These are phyloP conservation scores for Scortum barcoo DNA, from an alignment of 2,113 vertebrate species.

Conservation along the genomic window DNA sequence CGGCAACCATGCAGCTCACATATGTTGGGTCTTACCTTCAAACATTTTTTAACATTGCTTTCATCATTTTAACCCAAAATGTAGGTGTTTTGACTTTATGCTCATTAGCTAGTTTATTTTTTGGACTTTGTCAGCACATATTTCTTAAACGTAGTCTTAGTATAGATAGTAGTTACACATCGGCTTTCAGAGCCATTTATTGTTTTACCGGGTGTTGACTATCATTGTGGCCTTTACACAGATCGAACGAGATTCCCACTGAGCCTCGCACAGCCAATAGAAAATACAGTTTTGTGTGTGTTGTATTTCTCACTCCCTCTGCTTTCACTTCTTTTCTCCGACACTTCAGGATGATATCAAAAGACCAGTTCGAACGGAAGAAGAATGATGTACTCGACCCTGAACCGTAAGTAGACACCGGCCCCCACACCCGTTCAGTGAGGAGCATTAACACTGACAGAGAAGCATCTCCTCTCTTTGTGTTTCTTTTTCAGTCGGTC, in stretches of 20 bases:
- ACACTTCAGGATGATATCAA: constrained; percentile 93
- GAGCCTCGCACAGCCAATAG: background rate
- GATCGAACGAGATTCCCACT: background rate
- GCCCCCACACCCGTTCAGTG: background rate
- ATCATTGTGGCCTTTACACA: background rate
- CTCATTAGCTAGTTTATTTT: background rate
- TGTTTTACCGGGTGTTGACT: background rate
- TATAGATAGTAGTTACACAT: too few relatives aligned
- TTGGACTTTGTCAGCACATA: background rate
- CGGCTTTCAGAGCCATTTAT: too few relatives aligned
- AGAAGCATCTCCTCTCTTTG: background rate
- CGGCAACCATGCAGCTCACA: background rate
- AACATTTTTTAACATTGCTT: background rate
- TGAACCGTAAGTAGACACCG: constrained; percentile 92
- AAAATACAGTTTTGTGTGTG: background rate
- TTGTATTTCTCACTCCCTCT: background rate
- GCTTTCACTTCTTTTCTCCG: background rate
- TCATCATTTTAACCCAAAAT: background rate
- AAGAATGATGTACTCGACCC: constrained; percentile 98
- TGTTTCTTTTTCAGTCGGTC: constrained; percentile 8
- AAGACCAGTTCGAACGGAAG: constrained; percentile 99
- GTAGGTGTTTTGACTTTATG: background rate
- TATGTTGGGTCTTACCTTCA: too few relatives aligned
- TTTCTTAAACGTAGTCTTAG: background rate
- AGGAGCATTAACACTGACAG: background rate